Percentiles rank a stretch among this genome's conserved stretches.
phyloP scores from a whole-genome alignment of 2,888 invertebrate genomes.

The Gasteruption jaculator region DNA sequence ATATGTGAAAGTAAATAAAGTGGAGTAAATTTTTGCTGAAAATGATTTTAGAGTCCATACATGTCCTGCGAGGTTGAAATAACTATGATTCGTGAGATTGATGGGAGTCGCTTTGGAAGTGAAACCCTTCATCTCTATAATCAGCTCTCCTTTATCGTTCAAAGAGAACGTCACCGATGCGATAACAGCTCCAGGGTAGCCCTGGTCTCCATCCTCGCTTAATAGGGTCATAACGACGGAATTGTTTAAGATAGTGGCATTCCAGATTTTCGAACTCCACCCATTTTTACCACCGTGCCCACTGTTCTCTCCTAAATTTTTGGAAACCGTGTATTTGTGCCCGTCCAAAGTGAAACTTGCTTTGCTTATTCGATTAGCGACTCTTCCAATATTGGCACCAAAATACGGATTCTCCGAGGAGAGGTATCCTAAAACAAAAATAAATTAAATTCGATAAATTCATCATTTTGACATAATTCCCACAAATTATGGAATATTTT shows the following conservation, averaged over 20 bases:
- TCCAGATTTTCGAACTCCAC: constrained; percentile 66
- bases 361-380: constrained; percentile 75
- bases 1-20: background rate
- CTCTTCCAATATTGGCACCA: constrained; percentile 83
- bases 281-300: constrained; percentile 83
- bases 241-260: constrained; percentile 33
- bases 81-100: constrained; percentile 84
- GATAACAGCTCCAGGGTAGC: constrained; percentile 81
- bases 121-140: constrained; percentile 71
- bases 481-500: no score
- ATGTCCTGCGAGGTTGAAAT: constrained; percentile 92
- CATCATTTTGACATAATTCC: no score
- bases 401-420: constrained; percentile 73
- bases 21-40: constrained; percentile 8
- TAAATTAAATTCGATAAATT: no score
- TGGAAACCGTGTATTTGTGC: constrained; percentile 64
- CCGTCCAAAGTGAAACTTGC: constrained; percentile 69
- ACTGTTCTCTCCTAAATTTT: constrained; percentile 67
- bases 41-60: constrained; percentile 50
- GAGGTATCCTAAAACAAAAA: constrained; percentile 60
- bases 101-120: constrained; percentile 77
- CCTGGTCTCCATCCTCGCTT: constrained; percentile 78
- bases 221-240: constrained; percentile 68
- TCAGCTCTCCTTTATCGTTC: constrained; percentile 68
- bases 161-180: constrained; percentile 69